Conservation (phyloP, 2,113 vertebrate genomes). For the Columba janthina region DNA sequence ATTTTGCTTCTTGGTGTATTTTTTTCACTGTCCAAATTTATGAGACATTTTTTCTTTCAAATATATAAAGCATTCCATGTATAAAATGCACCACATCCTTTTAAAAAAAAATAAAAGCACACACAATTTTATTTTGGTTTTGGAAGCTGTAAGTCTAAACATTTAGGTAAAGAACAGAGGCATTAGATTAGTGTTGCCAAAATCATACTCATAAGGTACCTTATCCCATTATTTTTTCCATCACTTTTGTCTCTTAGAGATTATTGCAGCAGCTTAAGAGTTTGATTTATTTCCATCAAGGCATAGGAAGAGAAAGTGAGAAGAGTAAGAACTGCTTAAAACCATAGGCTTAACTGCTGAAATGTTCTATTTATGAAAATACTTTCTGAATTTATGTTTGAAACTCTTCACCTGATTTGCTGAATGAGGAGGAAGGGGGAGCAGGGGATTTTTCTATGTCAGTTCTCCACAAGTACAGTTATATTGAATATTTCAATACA, state of each 20-base stretch:
- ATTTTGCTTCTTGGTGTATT: background rate
- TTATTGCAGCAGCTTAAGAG: conserved; percentile 2
- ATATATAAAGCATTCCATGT: background rate
- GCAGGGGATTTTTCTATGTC: background rate
- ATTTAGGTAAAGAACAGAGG: background rate
- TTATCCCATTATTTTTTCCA: conserved; percentile 10
- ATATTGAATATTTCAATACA: background rate
- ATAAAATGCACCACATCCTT: background rate
- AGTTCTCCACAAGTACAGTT: background rate
- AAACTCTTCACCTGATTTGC: background rate
- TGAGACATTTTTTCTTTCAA: background rate
- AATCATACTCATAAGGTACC: background rate
- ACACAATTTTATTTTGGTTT: background rate
- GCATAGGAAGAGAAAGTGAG: background rate
- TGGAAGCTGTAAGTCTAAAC: conserved; percentile 7
- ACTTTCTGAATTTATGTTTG: background rate
- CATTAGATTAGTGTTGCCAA: background rate
- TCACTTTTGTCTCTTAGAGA: conserved; percentile 33
- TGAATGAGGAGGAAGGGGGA: background rate
- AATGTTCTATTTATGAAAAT: conserved; percentile 31
- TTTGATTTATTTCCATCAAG: conserved; percentile 18
- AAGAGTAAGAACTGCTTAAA: conserved; percentile 13
- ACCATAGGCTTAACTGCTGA: background rate
- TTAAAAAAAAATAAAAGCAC: background rate
- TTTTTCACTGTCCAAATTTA: background rate